A percentile compares a stretch with the other conserved stretches of the same genome.
Evolutionary conservation across 2,888 invertebrate genomes (phyloP).

Genomic region (Kryphioiulus occultus): DNA sequence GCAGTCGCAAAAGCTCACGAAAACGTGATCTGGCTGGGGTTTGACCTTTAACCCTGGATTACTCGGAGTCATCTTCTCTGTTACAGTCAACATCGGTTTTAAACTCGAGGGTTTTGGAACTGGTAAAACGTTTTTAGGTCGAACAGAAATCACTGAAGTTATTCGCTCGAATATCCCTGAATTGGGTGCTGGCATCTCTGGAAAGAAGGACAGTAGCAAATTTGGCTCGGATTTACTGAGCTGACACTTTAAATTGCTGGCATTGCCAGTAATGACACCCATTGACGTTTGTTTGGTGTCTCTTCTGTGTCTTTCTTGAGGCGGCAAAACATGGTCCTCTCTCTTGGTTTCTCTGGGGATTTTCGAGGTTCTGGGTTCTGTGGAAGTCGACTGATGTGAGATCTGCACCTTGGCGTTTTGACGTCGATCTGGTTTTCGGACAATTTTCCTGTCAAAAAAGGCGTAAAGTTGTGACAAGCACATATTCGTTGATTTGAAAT

Average conservation of each 20-base stretch:
- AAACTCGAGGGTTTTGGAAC: background rate
- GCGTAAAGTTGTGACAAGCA: no score
- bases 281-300: background rate
- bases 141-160: background rate
- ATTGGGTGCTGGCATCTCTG: background rate
- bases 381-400: background rate
- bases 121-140: background rate
- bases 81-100: background rate
- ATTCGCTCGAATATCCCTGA: background rate
- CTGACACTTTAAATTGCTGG: background rate
- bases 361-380: background rate
- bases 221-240: background rate
- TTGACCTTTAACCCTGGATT: background rate
- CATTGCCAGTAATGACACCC: background rate
- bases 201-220: background rate
- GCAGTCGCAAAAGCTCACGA: slow-evolving; percentile 7
- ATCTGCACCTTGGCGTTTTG: background rate
- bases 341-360: background rate
- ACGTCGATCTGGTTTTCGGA: background rate
- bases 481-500: background rate
- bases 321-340: background rate
- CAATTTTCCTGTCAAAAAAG: background rate
- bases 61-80: background rate
- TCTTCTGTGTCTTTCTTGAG: background rate
- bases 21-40: background rate